Evolutionary conservation across 2,888 invertebrate species (phyloP), one percentile per base, ranked within the genome.

Genomic region (Drosophila anomalipes): DNA sequence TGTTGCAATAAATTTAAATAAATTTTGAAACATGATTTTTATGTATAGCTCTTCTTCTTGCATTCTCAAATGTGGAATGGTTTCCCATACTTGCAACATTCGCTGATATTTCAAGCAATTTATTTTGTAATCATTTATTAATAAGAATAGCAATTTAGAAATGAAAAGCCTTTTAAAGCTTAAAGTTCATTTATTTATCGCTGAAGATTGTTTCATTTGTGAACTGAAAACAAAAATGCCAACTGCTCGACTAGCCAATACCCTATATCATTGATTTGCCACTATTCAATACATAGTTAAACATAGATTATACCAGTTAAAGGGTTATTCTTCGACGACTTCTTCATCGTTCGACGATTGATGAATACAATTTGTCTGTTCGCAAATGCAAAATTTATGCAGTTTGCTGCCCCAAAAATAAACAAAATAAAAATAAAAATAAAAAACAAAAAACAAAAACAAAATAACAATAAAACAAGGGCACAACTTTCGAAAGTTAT

Each of bases 341-440:
- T 14, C 14, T 4, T 47, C 26, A 2, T 14, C 22, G 47, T 9
- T 47, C 14, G 0, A 4, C 22, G 14, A 16, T 7, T 47, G 7
- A 47, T 47, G 22, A 7, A 44, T 7, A 14, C n/a, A 22, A 62
- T 52, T 67, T 49, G 37, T 9, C 41, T 44, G 9, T 26, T 47
- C 4, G 33, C 58, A 71, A 58, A 61, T 83, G 79, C 82, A 70
- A 86, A 86, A 87, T 88, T 89, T 87, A 88, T 89, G 84, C 85
- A 85, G 56, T 76, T 76, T 70, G 69, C 60, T 73, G 64, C 41
- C 26, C 28, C 47, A 2, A 47, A 4, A 26, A 26, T 3, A 7
- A 47, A 47, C 10, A 0, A n/a, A 22, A 12, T 1, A 22, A 7
- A 26, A 3, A 22, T 1, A n/a, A 19, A 41, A 2, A 10, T 9